These are phyloP conservation scores for Zhengitettix transpicula DNA, from an alignment of 2,888 invertebrate genomes.

Conservation along the genomic window DNA sequence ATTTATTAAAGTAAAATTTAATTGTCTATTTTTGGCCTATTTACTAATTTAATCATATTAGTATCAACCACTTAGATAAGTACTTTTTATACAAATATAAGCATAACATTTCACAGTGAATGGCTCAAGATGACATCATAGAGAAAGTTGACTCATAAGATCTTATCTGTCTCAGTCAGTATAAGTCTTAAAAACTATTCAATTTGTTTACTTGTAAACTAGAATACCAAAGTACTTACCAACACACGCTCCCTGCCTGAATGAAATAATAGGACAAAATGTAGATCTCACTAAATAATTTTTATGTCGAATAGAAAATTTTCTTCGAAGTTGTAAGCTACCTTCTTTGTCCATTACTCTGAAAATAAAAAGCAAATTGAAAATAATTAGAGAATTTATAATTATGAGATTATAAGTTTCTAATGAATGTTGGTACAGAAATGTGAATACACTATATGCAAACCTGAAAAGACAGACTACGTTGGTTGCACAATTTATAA, in stretches of 20 bases:
- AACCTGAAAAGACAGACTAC: constrained; percentile 50
- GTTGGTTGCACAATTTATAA: constrained; percentile 64
- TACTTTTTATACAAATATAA: no score
- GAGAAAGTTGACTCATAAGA: no score
- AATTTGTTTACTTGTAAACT: no score
- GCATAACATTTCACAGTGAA: no score
- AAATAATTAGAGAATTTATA: background rate
- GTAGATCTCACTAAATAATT: constrained; percentile 47
- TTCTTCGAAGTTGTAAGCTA: constrained; percentile 42
- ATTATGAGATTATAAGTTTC: no score
- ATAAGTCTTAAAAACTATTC: no score
- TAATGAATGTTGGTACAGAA: background rate
- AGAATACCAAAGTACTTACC: constrained; percentile 24
- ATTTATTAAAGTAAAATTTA: no score
- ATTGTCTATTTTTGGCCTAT: no score
- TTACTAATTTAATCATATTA: no score
- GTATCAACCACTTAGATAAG: no score
- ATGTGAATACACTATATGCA: background rate
- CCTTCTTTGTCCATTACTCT: constrained; percentile 53
- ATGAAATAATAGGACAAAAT: constrained; percentile 76
- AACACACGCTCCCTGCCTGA: constrained; percentile 63
- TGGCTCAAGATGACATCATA: no score
- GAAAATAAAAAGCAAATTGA: constrained; percentile 6
- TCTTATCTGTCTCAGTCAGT: no score
- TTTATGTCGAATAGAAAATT: constrained; percentile 46